These are phyloP conservation scores for Eupithecia tripunctaria DNA, from an alignment of 2,888 invertebrate genomes.

Conservation along the genomic window DNA sequence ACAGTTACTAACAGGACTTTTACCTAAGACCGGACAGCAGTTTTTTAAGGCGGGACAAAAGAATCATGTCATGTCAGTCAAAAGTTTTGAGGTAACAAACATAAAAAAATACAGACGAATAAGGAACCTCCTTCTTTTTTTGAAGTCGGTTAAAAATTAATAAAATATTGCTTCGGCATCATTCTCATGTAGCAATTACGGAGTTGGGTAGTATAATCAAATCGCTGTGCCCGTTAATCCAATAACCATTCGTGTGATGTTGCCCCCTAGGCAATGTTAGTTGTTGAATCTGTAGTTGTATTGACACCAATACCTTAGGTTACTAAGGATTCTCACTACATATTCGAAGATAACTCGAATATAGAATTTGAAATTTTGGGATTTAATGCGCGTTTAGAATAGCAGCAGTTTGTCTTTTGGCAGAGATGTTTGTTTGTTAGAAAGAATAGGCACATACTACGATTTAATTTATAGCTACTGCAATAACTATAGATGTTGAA, in stretches of 20 bases:
- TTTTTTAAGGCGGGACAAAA: no score
- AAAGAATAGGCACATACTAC: background rate
- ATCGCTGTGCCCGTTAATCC: slow-evolving; percentile 66
- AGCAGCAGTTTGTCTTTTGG: no score
- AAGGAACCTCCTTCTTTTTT: no score
- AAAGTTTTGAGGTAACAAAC: no score
- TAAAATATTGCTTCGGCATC: background rate
- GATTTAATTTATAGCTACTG: background rate
- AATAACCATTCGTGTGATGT: slow-evolving; percentile 70
- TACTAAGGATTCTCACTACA: slow-evolving; percentile 50
- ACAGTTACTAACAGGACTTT: no score
- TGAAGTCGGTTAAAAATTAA: no score
- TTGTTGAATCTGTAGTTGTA: slow-evolving; percentile 48
- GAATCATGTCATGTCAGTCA: no score
- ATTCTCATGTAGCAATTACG: slow-evolving; percentile 31
- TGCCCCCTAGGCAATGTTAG: slow-evolving; percentile 49
- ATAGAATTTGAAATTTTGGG: background rate
- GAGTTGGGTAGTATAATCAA: slow-evolving; percentile 42
- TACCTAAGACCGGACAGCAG: no score
- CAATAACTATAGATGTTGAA: background rate
- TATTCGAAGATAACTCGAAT: slow-evolving; percentile 34
- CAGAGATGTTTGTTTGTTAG: no score
- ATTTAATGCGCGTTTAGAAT: background rate
- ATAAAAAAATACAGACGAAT: no score
- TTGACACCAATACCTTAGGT: slow-evolving; percentile 60